Conservation (phyloP, 2,797 vertebrate species). For the Rhynchotus rufescens region DNA sequence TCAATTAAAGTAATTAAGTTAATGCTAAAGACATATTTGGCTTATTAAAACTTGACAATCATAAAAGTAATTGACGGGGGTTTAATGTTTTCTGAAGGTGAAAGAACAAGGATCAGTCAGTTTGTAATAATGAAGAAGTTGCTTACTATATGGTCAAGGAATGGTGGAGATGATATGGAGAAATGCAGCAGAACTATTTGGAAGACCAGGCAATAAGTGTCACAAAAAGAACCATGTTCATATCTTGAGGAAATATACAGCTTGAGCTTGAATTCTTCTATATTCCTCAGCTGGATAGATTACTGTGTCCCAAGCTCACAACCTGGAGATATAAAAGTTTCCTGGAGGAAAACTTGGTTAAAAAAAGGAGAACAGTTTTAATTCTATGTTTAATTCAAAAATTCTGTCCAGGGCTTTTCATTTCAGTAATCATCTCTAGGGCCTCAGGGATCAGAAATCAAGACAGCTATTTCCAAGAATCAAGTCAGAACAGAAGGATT, state of each 20-base stretch:
- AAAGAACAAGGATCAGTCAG: background rate
- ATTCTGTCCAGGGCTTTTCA: background rate
- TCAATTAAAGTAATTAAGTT: slow-evolving; percentile 24
- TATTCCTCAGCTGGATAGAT: background rate
- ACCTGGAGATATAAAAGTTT: background rate
- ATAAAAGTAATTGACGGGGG: background rate
- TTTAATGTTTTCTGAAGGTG: background rate
- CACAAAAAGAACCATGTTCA: background rate
- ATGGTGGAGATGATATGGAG: background rate
- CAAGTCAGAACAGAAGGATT: background rate
- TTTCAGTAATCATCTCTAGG: background rate
- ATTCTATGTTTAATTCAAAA: background rate
- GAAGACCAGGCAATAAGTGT: background rate
- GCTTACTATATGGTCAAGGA: background rate
- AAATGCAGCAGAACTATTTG: background rate
- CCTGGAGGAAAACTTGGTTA: background rate
- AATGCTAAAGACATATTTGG: slow-evolving; percentile 8
- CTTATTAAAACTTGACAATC: background rate
- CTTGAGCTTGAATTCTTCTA: background rate
- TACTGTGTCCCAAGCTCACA: background rate
- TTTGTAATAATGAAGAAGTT: background rate
- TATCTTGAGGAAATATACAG: background rate
- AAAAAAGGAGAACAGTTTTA: background rate
- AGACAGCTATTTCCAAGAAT: background rate
- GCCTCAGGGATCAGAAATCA: background rate